Base-by-base conservation (phyloP, 2,888 invertebrate genomes). In the Tetragonula carbonaria region DNA sequence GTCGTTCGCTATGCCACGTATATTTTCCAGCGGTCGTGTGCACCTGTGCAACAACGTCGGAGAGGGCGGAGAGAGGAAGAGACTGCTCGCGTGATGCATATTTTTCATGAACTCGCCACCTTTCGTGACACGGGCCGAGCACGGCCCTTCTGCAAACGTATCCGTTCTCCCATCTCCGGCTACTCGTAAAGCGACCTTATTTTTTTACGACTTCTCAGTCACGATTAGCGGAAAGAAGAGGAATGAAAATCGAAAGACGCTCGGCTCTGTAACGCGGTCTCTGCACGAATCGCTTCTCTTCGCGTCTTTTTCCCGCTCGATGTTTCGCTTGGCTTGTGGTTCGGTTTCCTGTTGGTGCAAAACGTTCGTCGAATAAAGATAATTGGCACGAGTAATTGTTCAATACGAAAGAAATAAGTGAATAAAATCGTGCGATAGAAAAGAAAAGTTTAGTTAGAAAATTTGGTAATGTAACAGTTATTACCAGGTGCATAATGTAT, bases 101-200 rank as follows among this genome's bases (percentile, higher is more conserved):
- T 92, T 92, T 91, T 91, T 93, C 92, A 89, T 87, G 91, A 93
- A 91, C 91, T 91, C 92, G 90, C 87, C 91, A 92, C 92, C 93
- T 93, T 93, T 91, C 94, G 94, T 94, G 94, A 93, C 93, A 93
- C 92, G 91, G 38, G 78, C 91, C 89, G 82, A 81, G 82, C 77
- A 82, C 80, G 89, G 91, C 92, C 92, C 92, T 93, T 94, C 93
- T 90, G 89, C 93, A 93, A 94, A 93, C 90, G 85, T 92, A 90
- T 90, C 92, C 91, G 91, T 90, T 92, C 92, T 89, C 88, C 89
- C 92, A 92, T 93, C 93, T 93, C 92, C 92, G 88, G 87, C 91
- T 93, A 93, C 94, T 94, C 93, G 93, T 94, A 92, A 94, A 93
- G 90, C 91, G 93, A 93, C 91, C 92, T 92, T 90, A 91, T 91